Base-by-base conservation (phyloP, 2,888 invertebrate species). In the Dynastes maya region DNA sequence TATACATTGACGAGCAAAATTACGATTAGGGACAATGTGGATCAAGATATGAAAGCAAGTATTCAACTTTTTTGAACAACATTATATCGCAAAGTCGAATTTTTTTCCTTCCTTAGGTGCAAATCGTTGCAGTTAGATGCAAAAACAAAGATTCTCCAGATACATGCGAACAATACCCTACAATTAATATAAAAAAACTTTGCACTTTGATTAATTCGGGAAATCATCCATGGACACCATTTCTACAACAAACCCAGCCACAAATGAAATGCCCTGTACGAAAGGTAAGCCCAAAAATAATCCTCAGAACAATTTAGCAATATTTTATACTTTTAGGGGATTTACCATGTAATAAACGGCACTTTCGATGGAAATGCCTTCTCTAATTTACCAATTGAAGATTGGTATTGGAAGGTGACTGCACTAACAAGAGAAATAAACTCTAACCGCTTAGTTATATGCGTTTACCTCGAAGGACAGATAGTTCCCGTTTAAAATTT, bases 121-220 rank as follows among this genome's bases (percentile, higher is more conserved):
- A 80, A 45, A 58, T 85, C 37, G 79, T 76, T 51, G 61, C 85
- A 22, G 82, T 81, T 76, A 81, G 85, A 76, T 86, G 86, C 80
- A 80, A 77, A 13, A 82, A 82, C 32, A 82, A 83, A 72, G 86
- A 86, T 45, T 80, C 83, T 16, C 78, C 85, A 58, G 85, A 86
- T 81, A 83, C 85, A 8, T 86, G 86, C 75, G 86, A 86, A 82
- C 80, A 81, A 9, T 86, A 85, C 71, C 84, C 82, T 45, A 84
- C 84, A 2, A 77, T 86, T 13, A 81, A 80, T 71, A 70, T 86
- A 11, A 84, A 82, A 63, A 82, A 82, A 70, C 81, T 85, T 37
- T 86, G 86, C 79, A 76, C 77, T 9, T 68, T 84, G 76, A 53
- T 85, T 2, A 75, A 76, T 16, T 80, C 79, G n/a, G 81, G 83